Conservation (phyloP, 2,113 vertebrate species). For the Okapia johnstoni region DNA sequence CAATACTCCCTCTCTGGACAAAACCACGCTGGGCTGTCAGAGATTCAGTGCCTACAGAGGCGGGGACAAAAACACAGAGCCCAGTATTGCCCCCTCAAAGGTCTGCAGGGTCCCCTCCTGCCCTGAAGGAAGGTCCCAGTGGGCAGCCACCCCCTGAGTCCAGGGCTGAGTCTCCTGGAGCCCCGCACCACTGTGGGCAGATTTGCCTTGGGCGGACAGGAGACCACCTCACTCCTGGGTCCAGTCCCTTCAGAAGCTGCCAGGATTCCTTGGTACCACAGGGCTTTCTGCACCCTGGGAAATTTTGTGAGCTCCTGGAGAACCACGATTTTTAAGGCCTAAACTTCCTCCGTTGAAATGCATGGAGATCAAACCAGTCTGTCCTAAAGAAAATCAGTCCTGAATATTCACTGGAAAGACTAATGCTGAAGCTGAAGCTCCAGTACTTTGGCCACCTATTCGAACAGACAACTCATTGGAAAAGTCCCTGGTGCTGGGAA, state of each 20-base stretch:
- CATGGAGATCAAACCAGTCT: too few relatives aligned
- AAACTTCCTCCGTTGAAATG: background rate
- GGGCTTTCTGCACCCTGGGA: rapidly evolving
- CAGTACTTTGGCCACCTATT: too few relatives aligned
- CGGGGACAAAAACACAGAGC: background rate
- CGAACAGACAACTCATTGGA: too few relatives aligned
- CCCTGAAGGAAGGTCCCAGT: background rate
- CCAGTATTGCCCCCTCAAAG: rapidly evolving
- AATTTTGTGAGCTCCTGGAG: background rate
- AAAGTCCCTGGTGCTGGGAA: too few relatives aligned
- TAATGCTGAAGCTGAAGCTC: too few relatives aligned
- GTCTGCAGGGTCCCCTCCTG: background rate
- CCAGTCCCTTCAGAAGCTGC: background rate
- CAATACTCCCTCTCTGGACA: too few relatives aligned
- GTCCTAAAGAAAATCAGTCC: too few relatives aligned
- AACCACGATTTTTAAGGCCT: background rate
- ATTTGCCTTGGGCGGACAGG: background rate
- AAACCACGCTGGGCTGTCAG: background rate
- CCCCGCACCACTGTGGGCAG: background rate
- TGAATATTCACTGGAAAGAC: too few relatives aligned
- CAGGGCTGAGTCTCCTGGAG: background rate
- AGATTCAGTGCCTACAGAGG: rapidly evolving
- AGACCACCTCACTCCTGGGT: too few relatives aligned
- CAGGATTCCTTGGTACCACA: background rate
- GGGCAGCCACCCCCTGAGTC: background rate